Evolutionary conservation across 2,888 invertebrate species (phyloP).

Genomic region (Antheraea yamamai): DNA sequence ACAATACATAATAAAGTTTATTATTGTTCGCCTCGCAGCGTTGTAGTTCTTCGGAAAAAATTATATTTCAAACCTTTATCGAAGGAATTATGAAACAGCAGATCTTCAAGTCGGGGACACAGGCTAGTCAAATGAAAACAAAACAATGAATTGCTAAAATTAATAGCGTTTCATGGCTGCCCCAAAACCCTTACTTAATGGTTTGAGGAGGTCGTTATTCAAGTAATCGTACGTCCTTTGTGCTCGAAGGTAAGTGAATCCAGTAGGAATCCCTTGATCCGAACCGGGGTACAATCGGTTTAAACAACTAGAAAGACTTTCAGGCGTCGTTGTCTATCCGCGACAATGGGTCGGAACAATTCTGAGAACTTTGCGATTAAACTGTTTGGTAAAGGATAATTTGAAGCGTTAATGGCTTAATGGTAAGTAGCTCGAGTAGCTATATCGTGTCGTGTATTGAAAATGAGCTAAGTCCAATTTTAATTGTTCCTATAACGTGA

Average conservation of each 20-base stretch:
- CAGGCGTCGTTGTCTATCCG: conserved; percentile 9
- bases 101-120: not conserved
- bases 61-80: no score
- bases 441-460: no score
- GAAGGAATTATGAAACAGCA: not conserved
- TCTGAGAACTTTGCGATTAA: conserved; percentile 2
- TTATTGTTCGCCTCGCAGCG: no score
- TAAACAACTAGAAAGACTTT: conserved; percentile 11
- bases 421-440: no score
- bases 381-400: not conserved
- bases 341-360: conserved; percentile 14
- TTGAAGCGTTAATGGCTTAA: not conserved
- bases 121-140: not conserved
- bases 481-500: no score
- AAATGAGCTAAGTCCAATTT: no score
- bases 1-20: no score
- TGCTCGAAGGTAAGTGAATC: conserved; percentile 12
- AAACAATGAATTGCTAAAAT: conserved; percentile 10
- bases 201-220: conserved; percentile 4
- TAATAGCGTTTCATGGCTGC: not conserved
- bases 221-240: conserved; percentile 13
- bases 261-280: conserved; percentile 13
- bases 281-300: conserved; percentile 6
- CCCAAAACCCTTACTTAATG: conserved; percentile 12
- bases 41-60: no score